phyloP scores from a whole-genome alignment of 1,140 invertebrate genomes.

The Gonatopus flavifemur region DNA sequence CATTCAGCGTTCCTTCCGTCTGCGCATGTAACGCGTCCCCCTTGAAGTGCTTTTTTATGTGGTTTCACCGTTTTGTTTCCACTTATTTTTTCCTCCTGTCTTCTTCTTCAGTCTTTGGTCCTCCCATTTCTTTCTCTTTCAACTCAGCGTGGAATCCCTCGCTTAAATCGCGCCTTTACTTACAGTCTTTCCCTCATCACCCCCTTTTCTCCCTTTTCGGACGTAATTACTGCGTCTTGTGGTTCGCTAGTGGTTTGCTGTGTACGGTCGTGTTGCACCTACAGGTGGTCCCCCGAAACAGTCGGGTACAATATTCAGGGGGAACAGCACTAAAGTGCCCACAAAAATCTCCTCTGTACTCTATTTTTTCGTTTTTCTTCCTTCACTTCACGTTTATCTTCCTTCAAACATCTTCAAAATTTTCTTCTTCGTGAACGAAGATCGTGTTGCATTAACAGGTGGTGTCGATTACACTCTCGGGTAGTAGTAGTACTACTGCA shows the following conservation, averaged over 20 bases:
- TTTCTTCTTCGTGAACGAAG: slow-evolving; percentile 7
- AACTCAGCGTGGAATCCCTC: neutral
- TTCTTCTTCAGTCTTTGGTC: neutral
- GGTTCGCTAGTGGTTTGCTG: slow-evolving; percentile 41
- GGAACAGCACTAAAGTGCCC: slow-evolving; percentile 13
- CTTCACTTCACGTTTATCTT: no score
- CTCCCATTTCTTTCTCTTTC: neutral
- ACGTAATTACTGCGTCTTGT: slow-evolving; percentile 44
- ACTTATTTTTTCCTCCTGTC: slow-evolving; percentile 34
- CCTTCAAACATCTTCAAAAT: slow-evolving; percentile 21
- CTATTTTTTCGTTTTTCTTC: no score
- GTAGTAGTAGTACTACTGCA: no score
- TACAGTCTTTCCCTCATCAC: neutral
- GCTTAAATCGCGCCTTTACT: neutral
- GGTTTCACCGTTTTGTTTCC: slow-evolving; percentile 46
- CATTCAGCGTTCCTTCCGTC: neutral
- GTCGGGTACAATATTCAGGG: slow-evolving; percentile 15
- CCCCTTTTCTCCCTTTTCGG: slow-evolving; percentile 6
- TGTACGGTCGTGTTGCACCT: slow-evolving; percentile 24
- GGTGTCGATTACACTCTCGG: slow-evolving; percentile 28
- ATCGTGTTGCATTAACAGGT: slow-evolving; percentile 25
- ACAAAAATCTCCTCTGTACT: slow-evolving; percentile 11
- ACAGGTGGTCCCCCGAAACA: slow-evolving; percentile 38
- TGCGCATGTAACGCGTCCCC: slow-evolving; percentile 19
- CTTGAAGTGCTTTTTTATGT: slow-evolving; percentile 52